Base-by-base conservation (phyloP, 2,797 vertebrate genomes). In the Hipposideros larvatus region DNA sequence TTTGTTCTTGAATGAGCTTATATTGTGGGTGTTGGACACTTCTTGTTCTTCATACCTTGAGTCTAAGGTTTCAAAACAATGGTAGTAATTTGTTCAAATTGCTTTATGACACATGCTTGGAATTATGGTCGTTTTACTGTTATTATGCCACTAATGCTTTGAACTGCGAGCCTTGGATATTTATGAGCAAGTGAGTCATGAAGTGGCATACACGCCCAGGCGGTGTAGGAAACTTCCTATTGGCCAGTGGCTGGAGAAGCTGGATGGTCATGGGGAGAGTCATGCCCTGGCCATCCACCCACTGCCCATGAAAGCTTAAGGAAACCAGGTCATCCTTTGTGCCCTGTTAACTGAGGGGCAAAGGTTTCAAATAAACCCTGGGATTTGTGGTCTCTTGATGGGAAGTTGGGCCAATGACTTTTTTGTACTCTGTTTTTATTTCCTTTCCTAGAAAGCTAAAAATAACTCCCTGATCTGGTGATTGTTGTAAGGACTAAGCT, bases 121-220 rank as follows among this genome's bases (percentile, higher is more conserved):
- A 80, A 87, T 87, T 75, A 70, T 68, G 61, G 18, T 90, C 53
- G 70, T 70, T 87, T 15, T 13, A 57, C n/a, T 94, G 57, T 89
- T 75, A 70, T 57, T 87, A 70, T 71, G 71, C 41, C 31, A 34
- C 75, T 87, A 34, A 46, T 34, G 11, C 70, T 83, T 84, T 87
- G 65, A 90, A 71, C 46, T 66, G 24, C 83, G 48, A 75, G 31
- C 57, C 48, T 48, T 31, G 55, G 37, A 55, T 11, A 21, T 59
- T 96, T 89, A 71, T 57, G 85, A 83, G n/a, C 16, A 24, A 18
- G 74, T 96, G 84, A 93, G 31, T 95, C 95, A 93, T 15, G 15
- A 61, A 75, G 34, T 34, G 6, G 18, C 51, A 15, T 26, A 24
- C 37, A 85, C 28, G 41, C 74, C 37, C 78, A 73, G 63, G 28